phyloP scores from a whole-genome alignment of 2,113 vertebrate genomes.

The Delphinus delphis region DNA sequence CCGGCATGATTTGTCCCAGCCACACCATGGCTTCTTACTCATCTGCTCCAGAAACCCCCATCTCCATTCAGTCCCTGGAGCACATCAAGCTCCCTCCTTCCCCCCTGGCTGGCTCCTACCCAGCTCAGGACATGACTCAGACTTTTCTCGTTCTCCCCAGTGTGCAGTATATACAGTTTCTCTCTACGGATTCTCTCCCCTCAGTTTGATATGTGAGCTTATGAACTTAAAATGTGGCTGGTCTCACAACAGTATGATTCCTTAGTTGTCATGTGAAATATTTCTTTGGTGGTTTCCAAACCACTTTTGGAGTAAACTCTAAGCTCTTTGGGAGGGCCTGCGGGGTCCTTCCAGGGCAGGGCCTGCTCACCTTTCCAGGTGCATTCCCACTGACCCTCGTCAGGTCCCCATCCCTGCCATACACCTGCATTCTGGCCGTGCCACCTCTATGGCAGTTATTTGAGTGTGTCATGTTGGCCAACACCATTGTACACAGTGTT shows the following conservation, averaged over 20 bases:
- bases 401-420: neutral
- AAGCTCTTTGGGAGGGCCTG: neutral
- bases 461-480: neutral
- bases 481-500: neutral
- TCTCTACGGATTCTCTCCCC: neutral
- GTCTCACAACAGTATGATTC: neutral
- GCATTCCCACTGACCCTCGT: neutral
- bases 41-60: neutral
- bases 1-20: neutral
- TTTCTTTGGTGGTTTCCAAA: neutral
- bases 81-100: neutral
- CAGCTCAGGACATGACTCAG: neutral
- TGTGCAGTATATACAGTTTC: neutral
- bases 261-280: neutral
- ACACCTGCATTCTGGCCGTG: neutral
- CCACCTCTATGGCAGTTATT: neutral
- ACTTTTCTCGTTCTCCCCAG: neutral
- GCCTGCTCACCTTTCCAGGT: neutral
- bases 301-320: neutral
- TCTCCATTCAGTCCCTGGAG: neutral
- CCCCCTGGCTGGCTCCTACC: neutral
- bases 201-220: neutral
- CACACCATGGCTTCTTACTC: neutral
- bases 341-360: neutral
- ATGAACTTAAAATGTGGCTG: neutral